These are phyloP conservation scores for Tipula confusa DNA, from an alignment of 2,888 invertebrate genomes.

Conservation along the genomic window DNA sequence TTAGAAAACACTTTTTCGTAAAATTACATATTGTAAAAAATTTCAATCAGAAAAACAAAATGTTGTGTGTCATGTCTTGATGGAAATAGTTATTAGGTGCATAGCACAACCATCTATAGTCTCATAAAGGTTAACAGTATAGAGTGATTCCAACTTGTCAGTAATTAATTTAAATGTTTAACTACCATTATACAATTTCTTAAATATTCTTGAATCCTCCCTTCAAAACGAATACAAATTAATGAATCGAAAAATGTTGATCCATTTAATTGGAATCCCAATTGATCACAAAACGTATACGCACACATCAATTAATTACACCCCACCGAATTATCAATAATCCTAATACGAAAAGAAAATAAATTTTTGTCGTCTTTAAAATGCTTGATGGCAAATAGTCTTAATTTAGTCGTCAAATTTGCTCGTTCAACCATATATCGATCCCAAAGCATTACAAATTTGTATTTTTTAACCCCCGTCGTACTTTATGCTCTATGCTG, in stretches of 20 bases:
- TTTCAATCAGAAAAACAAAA: too few relatives aligned
- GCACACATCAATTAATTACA: neutral
- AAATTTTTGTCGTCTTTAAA: neutral
- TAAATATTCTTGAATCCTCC: neutral
- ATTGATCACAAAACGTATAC: neutral
- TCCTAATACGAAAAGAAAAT: neutral
- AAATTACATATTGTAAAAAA: too few relatives aligned
- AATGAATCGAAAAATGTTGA: neutral
- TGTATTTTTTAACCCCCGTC: neutral
- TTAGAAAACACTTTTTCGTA: too few relatives aligned
- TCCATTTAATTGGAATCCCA: neutral
- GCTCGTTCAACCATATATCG: neutral
- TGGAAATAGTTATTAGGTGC: too few relatives aligned
- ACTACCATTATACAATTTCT: too few relatives aligned
- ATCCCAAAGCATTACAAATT: conserved; percentile 3
- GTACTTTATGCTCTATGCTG: neutral
- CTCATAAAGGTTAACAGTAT: too few relatives aligned
- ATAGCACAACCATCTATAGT: too few relatives aligned
- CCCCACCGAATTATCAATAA: neutral
- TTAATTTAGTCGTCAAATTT: neutral
- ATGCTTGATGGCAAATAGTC: neutral
- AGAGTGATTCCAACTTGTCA: too few relatives aligned
- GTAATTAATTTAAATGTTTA: too few relatives aligned
- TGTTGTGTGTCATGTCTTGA: too few relatives aligned
- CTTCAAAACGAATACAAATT: neutral